Percentiles rank a stretch among this genome's conserved stretches.
Conservation (phyloP, 2,888 invertebrate genomes). For the Ryuthela nishihirai region DNA sequence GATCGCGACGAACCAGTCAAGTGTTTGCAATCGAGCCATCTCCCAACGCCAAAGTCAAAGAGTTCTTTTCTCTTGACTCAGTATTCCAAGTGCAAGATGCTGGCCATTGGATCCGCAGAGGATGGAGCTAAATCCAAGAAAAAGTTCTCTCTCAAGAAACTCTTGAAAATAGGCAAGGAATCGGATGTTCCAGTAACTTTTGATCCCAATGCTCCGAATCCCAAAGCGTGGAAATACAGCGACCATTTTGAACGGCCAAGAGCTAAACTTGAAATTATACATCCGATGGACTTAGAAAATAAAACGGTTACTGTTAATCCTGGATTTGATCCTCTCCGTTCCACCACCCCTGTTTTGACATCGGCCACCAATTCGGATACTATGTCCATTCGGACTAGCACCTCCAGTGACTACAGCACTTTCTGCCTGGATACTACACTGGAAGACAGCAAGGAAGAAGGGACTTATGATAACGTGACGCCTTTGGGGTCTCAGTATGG, state of each 20-base stretch:
- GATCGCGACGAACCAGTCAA: conserved; percentile 9
- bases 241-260: conserved; percentile 54
- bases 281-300: conserved; percentile 68
- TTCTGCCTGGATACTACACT: too few species aligned
- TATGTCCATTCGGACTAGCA: conserved; percentile 12
- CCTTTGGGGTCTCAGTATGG: too few species aligned
- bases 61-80: conserved; percentile 30
- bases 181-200: conserved; percentile 13
- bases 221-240: conserved; percentile 38
- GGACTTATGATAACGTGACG: too few species aligned
- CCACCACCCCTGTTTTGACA: conserved; percentile 20
- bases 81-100: conserved; percentile 30
- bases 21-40: too few species aligned
- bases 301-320: conserved; percentile 36
- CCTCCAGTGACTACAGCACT: conserved; percentile 33
- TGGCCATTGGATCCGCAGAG: conserved; percentile 33
- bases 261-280: conserved; percentile 77
- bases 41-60: conserved; percentile 26
- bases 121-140: conserved; percentile 52
- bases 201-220: conserved; percentile 15
- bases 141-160: conserved; percentile 77
- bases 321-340: conserved; percentile 25
- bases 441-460: too few species aligned
- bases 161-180: conserved; percentile 55
- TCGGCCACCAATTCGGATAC: conserved; percentile 8